These are phyloP conservation scores for Troides oblongomaculatus DNA, from an alignment of 2,888 invertebrate species.

Conservation along the genomic window DNA sequence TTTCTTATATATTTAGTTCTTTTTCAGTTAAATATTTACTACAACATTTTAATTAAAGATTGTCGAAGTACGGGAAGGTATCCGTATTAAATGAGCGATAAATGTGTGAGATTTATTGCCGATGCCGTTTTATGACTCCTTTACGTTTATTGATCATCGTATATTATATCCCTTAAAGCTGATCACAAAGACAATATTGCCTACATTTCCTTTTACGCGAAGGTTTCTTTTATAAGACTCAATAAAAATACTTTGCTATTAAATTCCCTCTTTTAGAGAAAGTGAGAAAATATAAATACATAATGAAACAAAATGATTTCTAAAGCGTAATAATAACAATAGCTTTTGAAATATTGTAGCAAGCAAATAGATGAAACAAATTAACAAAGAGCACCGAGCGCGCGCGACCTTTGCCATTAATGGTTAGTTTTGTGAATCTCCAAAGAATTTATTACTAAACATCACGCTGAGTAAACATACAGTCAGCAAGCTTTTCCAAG, in stretches of 20 bases:
- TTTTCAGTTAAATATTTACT: neutral
- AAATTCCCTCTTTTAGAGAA: slow-evolving; percentile 15
- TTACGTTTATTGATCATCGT: slow-evolving; percentile 43
- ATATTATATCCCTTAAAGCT: slow-evolving; percentile 35
- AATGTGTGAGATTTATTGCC: slow-evolving; percentile 41
- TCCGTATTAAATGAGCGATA: slow-evolving; percentile 29
- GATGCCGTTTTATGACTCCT: slow-evolving; percentile 42
- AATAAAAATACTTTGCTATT: slow-evolving; percentile 36
- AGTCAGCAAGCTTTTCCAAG: neutral
- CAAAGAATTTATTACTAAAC: slow-evolving; percentile 15
- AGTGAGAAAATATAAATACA: slow-evolving; percentile 15
- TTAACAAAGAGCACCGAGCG: slow-evolving; percentile 28
- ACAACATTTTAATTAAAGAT: neutral
- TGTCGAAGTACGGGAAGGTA: neutral
- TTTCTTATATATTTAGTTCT: no score
- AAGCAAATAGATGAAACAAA: slow-evolving; percentile 28
- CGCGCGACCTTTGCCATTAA: slow-evolving; percentile 32
- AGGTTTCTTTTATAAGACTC: slow-evolving; percentile 35
- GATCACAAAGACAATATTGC: slow-evolving; percentile 39
- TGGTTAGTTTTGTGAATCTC: slow-evolving; percentile 15
- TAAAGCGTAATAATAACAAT: slow-evolving; percentile 22
- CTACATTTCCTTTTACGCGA: slow-evolving; percentile 35
- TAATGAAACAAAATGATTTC: slow-evolving; percentile 20
- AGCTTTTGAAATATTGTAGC: slow-evolving; percentile 24
- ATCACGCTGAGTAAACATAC: neutral